Evolutionary conservation across 2,113 vertebrate genomes (phyloP), one percentile per base, ranked within the genome.

Genomic region (Anolis carolinensis): DNA sequence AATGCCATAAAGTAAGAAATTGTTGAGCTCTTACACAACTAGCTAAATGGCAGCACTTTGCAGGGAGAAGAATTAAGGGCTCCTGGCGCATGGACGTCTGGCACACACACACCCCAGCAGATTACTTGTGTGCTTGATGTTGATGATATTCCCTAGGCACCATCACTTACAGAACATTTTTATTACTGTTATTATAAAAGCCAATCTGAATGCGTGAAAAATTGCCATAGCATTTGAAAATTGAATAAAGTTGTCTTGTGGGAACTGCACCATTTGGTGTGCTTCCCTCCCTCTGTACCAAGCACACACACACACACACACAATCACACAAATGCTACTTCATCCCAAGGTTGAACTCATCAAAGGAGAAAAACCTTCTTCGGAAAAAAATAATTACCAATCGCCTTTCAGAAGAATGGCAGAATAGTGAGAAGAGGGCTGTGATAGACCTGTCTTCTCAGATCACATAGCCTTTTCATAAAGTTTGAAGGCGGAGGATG

Each of bases 201-300:
- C 93, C 92, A 90, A 93, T 93, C 92, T 88, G 68, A 90, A 88
- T 92, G 88, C 55, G 80, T 79, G 84, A 65, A 89, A 92, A 93
- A 94, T 89, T 94, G 91, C 72, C 89, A 84, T 92, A 94, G 84
- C 89, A 94, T 91, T 94, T 96, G 93, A 93, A 94, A 94, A 93
- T 90, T 75, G 92, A 88, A 92, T 90, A 93, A 92, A 91, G 86
- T 10, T 78, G 68, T 90, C 93, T 89, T 14, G 30, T 68, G 92
- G 91, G 94, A 81, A 92, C 88, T 89, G 21, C 5, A 65, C 85
- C 82, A 77, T 76, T 72, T 34, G n/a, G 21, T 82, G 11, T 72
- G 50, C 52, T 34, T 52, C 7, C 52, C 8, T 21, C 25, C 50
- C 48, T 14, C 14, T 27, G 27, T 13, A 44, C 32, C 68, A 59